Conservation (phyloP, 1,140 invertebrate genomes). For the Bathynomus jamesi region DNA sequence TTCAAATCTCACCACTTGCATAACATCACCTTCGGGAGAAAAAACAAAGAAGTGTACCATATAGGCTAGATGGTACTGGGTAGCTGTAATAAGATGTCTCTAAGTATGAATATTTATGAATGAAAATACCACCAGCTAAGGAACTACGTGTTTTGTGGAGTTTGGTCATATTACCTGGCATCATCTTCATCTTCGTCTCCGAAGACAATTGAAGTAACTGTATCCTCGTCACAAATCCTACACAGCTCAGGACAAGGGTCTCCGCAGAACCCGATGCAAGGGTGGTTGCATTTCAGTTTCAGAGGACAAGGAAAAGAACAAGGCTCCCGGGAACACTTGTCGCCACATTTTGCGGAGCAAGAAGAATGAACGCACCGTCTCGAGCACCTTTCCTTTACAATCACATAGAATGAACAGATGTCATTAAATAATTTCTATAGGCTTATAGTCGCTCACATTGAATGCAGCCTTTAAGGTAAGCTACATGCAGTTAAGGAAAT, state of each 20-base stretch:
- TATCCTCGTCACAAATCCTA: slow-evolving; percentile 38
- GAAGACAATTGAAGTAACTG: slow-evolving; percentile 42
- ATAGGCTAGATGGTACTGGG: background rate
- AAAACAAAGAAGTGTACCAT: background rate
- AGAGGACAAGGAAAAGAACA: slow-evolving; percentile 36
- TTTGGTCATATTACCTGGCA: background rate
- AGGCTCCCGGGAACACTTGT: slow-evolving; percentile 38
- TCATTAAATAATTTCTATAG: too few relatives aligned
- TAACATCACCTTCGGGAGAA: background rate
- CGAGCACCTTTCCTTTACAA: too few relatives aligned
- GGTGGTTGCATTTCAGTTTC: slow-evolving; percentile 34
- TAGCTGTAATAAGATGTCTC: too few relatives aligned
- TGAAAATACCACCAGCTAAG: background rate
- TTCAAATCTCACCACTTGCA: too few relatives aligned
- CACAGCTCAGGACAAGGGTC: slow-evolving; percentile 43
- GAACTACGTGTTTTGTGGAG: background rate
- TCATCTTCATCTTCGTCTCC: background rate
- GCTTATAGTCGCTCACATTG: too few relatives aligned
- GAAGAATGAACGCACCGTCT: too few relatives aligned
- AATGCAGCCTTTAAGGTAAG: too few relatives aligned
- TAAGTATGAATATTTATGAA: background rate
- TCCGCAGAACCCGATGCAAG: slow-evolving; percentile 40
- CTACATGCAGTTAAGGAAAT: too few relatives aligned
- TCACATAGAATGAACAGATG: too few relatives aligned
- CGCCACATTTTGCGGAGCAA: too few relatives aligned